Evolutionary conservation across 2,797 vertebrate species (phyloP).

Genomic region (Anguilla marmorata): DNA sequence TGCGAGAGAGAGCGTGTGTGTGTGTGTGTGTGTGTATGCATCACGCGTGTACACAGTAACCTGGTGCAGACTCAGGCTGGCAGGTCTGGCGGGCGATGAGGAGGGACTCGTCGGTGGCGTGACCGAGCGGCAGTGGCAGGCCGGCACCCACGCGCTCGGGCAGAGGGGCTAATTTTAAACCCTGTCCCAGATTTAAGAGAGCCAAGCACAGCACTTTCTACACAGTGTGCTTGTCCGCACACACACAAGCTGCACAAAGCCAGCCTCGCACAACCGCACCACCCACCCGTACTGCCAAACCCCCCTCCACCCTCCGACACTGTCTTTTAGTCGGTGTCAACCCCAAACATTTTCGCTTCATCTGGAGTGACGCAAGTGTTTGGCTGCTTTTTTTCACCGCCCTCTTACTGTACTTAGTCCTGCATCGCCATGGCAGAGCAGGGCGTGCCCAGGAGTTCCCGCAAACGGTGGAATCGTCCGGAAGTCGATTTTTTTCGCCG

Average conservation of each 20-base stretch:
- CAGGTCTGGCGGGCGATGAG: constrained; percentile 2
- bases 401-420: constrained; percentile 79
- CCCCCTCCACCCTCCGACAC: background rate
- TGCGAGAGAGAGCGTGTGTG: background rate
- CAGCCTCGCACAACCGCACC: background rate
- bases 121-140: constrained; percentile 39
- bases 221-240: constrained; percentile 66
- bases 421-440: constrained; percentile 75
- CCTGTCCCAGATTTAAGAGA: constrained; percentile 66
- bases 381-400: constrained; percentile 76
- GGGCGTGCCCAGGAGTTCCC: constrained; percentile 51
- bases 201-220: constrained; percentile 65
- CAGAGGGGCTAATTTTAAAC: constrained; percentile 65
- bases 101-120: constrained; percentile 38
- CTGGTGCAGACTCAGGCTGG: background rate
- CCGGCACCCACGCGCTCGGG: constrained; percentile 48
- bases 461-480: constrained; percentile 71
- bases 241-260: background rate
- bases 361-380: constrained; percentile 76
- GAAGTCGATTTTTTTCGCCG: constrained; percentile 61
- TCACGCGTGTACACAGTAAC: background rate
- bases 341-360: constrained; percentile 71
- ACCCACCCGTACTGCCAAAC: background rate
- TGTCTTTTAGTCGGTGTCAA: constrained; percentile 71
- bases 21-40: background rate